These are phyloP conservation scores for Alfaro cultratus DNA, from an alignment of 2,797 vertebrate genomes.

Conservation along the genomic window DNA sequence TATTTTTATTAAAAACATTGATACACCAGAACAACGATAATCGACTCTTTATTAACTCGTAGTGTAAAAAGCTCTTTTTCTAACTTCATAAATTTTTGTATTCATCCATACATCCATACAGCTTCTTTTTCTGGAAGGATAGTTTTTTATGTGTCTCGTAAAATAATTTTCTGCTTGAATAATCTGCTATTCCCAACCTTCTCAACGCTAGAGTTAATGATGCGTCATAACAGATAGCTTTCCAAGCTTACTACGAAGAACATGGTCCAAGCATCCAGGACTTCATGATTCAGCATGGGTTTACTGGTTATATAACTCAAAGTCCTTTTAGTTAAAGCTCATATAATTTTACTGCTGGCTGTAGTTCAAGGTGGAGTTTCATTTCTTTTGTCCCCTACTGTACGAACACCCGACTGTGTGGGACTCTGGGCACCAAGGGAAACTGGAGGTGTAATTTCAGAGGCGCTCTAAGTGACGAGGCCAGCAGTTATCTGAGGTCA, in stretches of 20 bases:
- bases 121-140: not conserved
- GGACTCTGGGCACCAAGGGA: slow-evolving; percentile 42
- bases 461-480: slow-evolving; percentile 57
- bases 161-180: not conserved
- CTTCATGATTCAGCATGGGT: not conserved
- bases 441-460: slow-evolving; percentile 78
- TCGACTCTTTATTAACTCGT: not conserved
- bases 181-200: not conserved
- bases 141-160: not conserved
- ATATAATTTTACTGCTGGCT: slow-evolving; percentile 2
- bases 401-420: slow-evolving; percentile 18
- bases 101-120: not conserved
- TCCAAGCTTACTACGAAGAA: not conserved
- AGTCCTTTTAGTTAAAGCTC: slow-evolving; percentile 26
- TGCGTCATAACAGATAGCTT: not conserved
- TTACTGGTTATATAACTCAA: not conserved
- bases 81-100: not conserved
- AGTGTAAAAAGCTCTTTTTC: not conserved
- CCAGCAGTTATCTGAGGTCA: slow-evolving; percentile 73
- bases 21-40: too few relatives aligned
- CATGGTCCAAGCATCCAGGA: too few relatives aligned
- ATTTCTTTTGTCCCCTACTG: slow-evolving; percentile 19
- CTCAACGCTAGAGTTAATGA: not conserved
- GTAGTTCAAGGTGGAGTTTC: slow-evolving; percentile 12
- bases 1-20: too few relatives aligned